Base-by-base conservation (phyloP, 2,888 invertebrate genomes). In the Caenorhabditis plicata region DNA sequence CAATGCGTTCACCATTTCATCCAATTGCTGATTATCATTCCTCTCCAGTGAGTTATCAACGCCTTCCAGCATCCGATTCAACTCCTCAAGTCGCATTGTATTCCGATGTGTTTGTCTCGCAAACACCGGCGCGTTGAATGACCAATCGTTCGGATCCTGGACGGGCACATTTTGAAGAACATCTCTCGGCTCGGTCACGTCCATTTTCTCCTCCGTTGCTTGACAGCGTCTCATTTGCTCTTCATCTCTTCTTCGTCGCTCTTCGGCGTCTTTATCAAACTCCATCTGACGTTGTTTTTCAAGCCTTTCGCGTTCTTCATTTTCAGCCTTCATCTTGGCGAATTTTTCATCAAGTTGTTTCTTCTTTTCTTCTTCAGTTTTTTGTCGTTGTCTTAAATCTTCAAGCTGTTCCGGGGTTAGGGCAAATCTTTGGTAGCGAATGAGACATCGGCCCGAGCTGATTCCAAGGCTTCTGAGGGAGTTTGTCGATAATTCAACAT, bases 61-160 rank as follows among this genome's bases (percentile, higher is more conserved):
- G n/a, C 58, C n/a, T 42, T 66, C 55, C 22, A 66, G 41, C 8
- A 66, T 36, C n/a, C 41, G 44, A 46, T 66, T 66, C 52, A 66
- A 40, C 11, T 53, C 55, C 3, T 50, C 54, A 36, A 60, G 13
- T 23, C 62, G 43, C 46, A 51, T 45, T 5, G 54, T 33, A 29
- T 38, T 52, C 11, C 50, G 46, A 2, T 31, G 48, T 20, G 29
- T 35, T 1, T 36, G 60, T n/a, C 60, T 50, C 2, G 62, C 38
- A 26, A 58, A 58, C 0, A 49, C 52, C 1, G 55, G 56, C 2
- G 60, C 49, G 29, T 67, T 60, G 25, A 67, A 67, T 0, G 63
- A 63, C 61, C 61, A 61, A 1, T 51, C 44, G 15, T 55, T 44
- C 0, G 51, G 32, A 26, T 50, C 35, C 26, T 45, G 48, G 23